phyloP scores from a whole-genome alignment of 2,113 vertebrate genomes.

The Myanophis thanlyinensis region DNA sequence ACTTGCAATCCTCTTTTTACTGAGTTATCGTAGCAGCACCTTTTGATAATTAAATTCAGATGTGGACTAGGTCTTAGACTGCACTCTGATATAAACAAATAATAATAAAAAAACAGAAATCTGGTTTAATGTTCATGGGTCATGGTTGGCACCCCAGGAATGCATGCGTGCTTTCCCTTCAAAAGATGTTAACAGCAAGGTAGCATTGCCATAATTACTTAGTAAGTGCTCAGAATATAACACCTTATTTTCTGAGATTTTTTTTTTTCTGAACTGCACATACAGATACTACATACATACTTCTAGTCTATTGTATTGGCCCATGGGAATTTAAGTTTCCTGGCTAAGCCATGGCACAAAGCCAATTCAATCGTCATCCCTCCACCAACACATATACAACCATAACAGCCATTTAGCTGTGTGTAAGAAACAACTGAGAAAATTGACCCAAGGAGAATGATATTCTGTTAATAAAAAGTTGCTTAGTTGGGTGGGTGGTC shows the following conservation, averaged over 20 bases:
- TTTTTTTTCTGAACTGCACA: too few relatives aligned
- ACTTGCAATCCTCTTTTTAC: background rate
- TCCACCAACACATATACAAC: background rate
- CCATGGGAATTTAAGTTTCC: background rate
- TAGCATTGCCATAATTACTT: background rate
- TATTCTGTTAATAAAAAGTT: background rate
- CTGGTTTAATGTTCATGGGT: background rate
- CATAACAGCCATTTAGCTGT: background rate
- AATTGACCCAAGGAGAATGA: background rate
- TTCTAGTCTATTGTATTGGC: background rate
- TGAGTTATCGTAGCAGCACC: background rate
- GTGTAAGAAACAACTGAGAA: background rate
- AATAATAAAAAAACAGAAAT: background rate
- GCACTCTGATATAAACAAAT: background rate
- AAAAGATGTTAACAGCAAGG: background rate
- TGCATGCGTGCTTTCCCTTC: background rate
- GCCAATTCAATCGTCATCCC: background rate
- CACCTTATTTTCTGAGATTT: background rate
- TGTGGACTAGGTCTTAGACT: background rate
- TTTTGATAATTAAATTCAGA: background rate
- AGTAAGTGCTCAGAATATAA: background rate
- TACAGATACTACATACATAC: background rate
- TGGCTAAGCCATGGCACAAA: background rate
- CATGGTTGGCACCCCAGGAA: background rate
- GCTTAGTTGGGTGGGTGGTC: background rate